These are phyloP conservation scores for Melitaea athalia DNA, from an alignment of 2,888 invertebrate genomes.

Conservation along the genomic window DNA sequence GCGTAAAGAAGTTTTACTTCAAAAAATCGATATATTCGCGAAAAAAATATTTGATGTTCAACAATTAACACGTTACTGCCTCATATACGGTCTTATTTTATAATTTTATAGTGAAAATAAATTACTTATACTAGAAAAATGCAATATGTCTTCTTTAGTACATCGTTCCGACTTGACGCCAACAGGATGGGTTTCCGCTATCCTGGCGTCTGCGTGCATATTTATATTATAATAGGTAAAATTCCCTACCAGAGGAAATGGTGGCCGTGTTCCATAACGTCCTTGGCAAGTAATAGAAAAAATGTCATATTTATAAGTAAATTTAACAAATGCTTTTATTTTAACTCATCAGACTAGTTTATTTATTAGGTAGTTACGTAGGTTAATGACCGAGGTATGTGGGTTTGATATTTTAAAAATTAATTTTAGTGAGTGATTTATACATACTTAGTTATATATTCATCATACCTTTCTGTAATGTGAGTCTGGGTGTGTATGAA, in stretches of 20 bases:
- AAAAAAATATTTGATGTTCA: no score
- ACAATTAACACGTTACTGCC: no score
- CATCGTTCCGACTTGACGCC: conserved; percentile 20
- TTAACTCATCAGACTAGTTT: not conserved
- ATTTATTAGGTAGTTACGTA: not conserved
- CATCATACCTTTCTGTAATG: no score
- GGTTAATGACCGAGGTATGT: no score
- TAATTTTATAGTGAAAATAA: not conserved
- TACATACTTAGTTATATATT: no score
- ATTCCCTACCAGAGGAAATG: conserved; percentile 17
- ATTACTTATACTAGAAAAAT: not conserved
- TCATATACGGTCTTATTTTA: no score
- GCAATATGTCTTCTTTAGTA: not conserved
- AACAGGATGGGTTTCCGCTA: conserved; percentile 30
- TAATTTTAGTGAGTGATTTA: no score
- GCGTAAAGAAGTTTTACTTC: no score
- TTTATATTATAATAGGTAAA: conserved; percentile 26
- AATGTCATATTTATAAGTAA: not conserved
- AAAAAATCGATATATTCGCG: no score
- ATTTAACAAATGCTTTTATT: not conserved
- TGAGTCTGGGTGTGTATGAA: no score
- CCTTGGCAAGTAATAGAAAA: not conserved
- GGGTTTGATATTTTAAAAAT: no score
- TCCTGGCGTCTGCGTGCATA: conserved; percentile 23
- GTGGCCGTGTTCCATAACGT: not conserved